Percentiles rank a stretch among this genome's conserved stretches.
Conservation (phyloP, 2,888 invertebrate genomes). For the Silvanus unidentatus region DNA sequence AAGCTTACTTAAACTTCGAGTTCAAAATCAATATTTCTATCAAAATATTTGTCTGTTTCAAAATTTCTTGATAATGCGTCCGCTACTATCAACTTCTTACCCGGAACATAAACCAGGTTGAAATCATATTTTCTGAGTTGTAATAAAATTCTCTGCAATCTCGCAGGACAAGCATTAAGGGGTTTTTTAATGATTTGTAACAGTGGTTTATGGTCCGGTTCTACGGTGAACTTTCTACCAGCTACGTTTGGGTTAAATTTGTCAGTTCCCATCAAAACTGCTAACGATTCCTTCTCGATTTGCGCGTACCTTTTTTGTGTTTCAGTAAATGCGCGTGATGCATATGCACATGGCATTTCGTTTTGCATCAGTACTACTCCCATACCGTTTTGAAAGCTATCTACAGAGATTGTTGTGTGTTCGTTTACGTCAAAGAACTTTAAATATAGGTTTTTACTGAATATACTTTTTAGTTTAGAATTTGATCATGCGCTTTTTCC, state of each 20-base stretch:
- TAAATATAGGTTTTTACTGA: conserved; percentile 14
- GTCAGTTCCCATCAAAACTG: conserved; percentile 8
- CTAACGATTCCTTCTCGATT: conserved; percentile 16
- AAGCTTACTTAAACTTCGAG: conserved; percentile 4
- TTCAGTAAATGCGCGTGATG: conserved; percentile 10
- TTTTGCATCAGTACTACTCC: conserved; percentile 26
- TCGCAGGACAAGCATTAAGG: conserved; percentile 10
- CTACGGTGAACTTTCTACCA: no score
- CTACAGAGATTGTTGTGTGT: conserved; percentile 16
- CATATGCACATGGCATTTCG: conserved; percentile 25
- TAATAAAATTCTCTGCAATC: conserved; percentile 14
- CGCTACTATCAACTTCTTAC: conserved; percentile 15
- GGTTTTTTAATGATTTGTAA: conserved; percentile 13
- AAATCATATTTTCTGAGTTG: conserved; percentile 13
- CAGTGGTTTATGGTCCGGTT: conserved; percentile 14
- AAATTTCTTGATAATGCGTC: conserved; percentile 15
- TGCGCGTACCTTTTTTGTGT: conserved; percentile 13
- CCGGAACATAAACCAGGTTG: conserved; percentile 13
- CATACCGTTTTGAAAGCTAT: conserved; percentile 18
- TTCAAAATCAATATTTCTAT: conserved; percentile 10
- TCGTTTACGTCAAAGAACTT: conserved; percentile 12
- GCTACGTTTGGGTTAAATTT: conserved; percentile 11
- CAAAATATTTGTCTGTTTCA: conserved; percentile 8
- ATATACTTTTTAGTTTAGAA: no score
- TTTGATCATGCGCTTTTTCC: no score